Evolutionary conservation across 2,888 invertebrate genomes (phyloP).

Genomic region (Gymnosoma rotundatum): DNA sequence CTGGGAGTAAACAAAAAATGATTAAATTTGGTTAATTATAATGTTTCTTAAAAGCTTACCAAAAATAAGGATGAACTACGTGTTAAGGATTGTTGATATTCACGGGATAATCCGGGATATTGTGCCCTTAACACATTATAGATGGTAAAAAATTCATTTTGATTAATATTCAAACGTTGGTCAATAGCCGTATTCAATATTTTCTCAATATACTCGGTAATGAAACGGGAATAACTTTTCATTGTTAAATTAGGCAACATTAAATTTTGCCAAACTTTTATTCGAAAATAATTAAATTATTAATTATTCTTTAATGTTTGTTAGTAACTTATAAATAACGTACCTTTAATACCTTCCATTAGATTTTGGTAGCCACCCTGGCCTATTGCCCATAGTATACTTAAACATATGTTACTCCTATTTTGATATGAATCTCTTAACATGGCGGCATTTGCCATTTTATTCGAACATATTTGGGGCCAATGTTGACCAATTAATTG

Average conservation of each 20-base stretch:
- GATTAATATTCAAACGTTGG: conserved; percentile 73
- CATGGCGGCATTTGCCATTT: conserved; percentile 85
- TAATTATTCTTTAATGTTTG: too few species aligned
- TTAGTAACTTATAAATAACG: neutral
- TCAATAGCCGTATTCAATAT: conserved; percentile 73
- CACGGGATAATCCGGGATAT: conserved; percentile 76
- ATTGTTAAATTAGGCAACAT: conserved; percentile 88
- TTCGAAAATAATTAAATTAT: neutral
- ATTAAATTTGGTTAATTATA: neutral
- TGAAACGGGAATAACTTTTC: conserved; percentile 87
- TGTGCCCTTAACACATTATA: conserved; percentile 75
- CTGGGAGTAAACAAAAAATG: conserved; percentile 70
- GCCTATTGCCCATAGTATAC: conserved; percentile 89
- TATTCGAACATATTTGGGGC: conserved; percentile 85
- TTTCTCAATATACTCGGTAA: conserved; percentile 84
- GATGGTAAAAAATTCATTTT: conserved; percentile 77
- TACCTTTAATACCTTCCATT: conserved; percentile 87
- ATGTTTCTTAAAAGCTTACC: conserved; percentile 71
- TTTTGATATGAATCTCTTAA: conserved; percentile 90
- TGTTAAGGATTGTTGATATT: conserved; percentile 76
- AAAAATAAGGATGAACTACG: conserved; percentile 76
- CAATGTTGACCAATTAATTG: conserved; percentile 87
- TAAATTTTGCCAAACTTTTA: conserved; percentile 87
- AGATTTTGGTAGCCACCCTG: conserved; percentile 87
- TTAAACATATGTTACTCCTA: conserved; percentile 87